Evolutionary conservation across 2,888 invertebrate genomes (phyloP).

Genomic region (Hirtodrosophila confusa): DNA sequence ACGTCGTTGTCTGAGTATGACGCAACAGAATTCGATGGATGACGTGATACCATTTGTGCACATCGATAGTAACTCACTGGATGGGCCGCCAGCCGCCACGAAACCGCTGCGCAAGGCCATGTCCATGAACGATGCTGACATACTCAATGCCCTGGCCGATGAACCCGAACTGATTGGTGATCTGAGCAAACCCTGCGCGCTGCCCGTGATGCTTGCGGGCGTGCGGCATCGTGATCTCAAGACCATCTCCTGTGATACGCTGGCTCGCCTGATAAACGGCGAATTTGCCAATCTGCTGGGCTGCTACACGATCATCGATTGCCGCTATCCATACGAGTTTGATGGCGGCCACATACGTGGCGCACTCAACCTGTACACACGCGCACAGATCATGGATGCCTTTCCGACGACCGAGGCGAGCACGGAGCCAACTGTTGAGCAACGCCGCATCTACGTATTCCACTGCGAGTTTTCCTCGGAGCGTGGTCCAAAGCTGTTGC

Average conservation of each 20-base stretch:
- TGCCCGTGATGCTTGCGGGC: slow-evolving; percentile 87
- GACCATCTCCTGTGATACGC: slow-evolving; percentile 90
- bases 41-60: slow-evolving; percentile 35
- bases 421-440: slow-evolving; percentile 66
- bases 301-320: slow-evolving; percentile 93
- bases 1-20: slow-evolving; percentile 85
- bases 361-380: slow-evolving; percentile 92
- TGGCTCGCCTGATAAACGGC: slow-evolving; percentile 89
- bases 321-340: slow-evolving; percentile 97
- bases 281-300: slow-evolving; percentile 87
- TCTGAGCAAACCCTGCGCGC: slow-evolving; percentile 89
- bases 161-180: slow-evolving; percentile 93
- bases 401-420: slow-evolving; percentile 83
- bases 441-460: slow-evolving; percentile 92
- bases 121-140: slow-evolving; percentile 90
- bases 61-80: slow-evolving; percentile 40
- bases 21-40: slow-evolving; percentile 69
- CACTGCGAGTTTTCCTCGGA: slow-evolving; percentile 99
- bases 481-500: slow-evolving; percentile 95
- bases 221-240: slow-evolving; percentile 92
- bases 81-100: slow-evolving; percentile 43
- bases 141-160: slow-evolving; percentile 88
- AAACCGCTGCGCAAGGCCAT: slow-evolving; percentile 86
- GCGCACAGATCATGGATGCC: slow-evolving; percentile 88
- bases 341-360: slow-evolving; percentile 95